phyloP scores from a whole-genome alignment of 2,888 invertebrate genomes.

The Cerastoderma edule region DNA sequence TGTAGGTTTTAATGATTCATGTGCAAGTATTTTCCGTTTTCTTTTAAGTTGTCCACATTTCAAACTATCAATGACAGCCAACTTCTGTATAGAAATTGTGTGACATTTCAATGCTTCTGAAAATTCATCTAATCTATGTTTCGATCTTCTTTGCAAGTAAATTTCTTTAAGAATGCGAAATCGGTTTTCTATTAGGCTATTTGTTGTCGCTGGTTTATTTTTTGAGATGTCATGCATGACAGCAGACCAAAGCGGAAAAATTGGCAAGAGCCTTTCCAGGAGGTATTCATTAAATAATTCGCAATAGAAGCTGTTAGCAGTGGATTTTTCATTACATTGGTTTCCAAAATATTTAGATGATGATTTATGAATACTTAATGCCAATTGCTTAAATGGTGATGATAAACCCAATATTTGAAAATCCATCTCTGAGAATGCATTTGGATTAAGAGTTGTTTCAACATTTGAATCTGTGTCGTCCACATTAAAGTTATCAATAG shows the following conservation, averaged over 20 bases:
- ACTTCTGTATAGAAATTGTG: no score
- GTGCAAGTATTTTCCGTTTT: not conserved
- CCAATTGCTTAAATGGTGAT: not conserved
- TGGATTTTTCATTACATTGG: not conserved
- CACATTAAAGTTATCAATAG: not conserved
- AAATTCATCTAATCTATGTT: no score
- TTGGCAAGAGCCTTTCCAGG: conserved; percentile 5
- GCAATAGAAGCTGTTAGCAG: conserved; percentile 4
- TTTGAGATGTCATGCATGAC: no score
- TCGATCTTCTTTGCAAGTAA: no score
- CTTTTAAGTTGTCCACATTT: no score
- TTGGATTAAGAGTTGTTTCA: conserved; percentile 4
- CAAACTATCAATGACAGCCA: no score
- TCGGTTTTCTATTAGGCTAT: conserved; percentile 19
- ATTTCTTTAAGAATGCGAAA: conserved; percentile 18
- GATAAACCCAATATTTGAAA: no score
- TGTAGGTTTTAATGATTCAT: not conserved
- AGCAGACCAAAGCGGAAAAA: conserved; percentile 1
- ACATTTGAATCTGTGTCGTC: not conserved
- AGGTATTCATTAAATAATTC: conserved; percentile 8
- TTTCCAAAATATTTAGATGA: not conserved
- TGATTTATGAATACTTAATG: no score
- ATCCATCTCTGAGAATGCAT: no score
- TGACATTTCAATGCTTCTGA: no score
- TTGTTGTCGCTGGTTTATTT: conserved; percentile 6